Evolutionary conservation across 2,113 vertebrate species (phyloP).

Genomic region (Mus spicilegus): DNA sequence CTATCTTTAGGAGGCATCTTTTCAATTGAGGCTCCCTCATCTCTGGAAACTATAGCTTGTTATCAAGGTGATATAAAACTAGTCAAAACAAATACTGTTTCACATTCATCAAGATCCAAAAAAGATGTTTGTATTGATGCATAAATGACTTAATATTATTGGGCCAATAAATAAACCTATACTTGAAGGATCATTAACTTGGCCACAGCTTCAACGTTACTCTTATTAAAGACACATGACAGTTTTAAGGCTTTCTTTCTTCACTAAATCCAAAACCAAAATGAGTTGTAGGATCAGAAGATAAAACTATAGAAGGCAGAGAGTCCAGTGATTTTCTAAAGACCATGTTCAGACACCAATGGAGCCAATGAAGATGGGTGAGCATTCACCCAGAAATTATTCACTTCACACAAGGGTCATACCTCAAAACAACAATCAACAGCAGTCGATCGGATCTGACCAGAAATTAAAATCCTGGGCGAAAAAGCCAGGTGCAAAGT

Average conservation of each 20-base stretch:
- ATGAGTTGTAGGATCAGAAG: constrained; percentile 15
- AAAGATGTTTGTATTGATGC: constrained; percentile 19
- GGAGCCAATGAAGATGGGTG: not conserved
- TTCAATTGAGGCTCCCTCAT: not conserved
- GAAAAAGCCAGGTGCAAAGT: not conserved
- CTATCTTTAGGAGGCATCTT: not conserved
- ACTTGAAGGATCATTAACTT: not conserved
- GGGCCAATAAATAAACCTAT: constrained; percentile 13
- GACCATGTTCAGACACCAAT: not conserved
- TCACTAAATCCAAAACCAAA: constrained; percentile 53
- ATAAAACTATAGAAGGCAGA: not conserved
- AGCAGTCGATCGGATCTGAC: not conserved
- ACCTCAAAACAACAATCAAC: not conserved
- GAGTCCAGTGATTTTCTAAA: not conserved
- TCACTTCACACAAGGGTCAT: not conserved
- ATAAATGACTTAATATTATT: constrained; percentile 20
- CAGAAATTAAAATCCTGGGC: not conserved
- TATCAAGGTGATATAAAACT: not conserved
- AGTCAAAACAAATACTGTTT: constrained; percentile 10
- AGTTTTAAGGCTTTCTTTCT: constrained; percentile 51
- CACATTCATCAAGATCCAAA: constrained; percentile 34
- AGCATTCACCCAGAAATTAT: not conserved
- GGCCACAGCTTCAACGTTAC: not conserved
- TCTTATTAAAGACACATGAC: constrained; percentile 31
- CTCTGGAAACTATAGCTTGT: not conserved